Percentiles rank a stretch among this genome's conserved stretches.
phyloP scores from a whole-genome alignment of 2,113 vertebrate genomes.

The Oreochromis spilurus region DNA sequence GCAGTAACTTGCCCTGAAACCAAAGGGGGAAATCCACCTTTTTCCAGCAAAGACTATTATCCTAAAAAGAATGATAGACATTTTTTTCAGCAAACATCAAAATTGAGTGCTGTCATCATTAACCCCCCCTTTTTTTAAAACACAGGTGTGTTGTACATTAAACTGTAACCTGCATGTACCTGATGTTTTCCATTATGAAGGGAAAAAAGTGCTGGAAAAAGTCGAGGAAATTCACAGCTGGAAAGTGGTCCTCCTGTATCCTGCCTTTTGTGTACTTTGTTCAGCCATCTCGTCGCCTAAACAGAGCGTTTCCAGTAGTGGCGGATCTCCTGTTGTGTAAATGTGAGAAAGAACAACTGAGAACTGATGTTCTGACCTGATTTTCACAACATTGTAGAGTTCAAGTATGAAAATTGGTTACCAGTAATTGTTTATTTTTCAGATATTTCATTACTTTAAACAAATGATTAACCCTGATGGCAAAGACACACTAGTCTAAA shows the following conservation, averaged over 20 bases:
- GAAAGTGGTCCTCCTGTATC: background rate
- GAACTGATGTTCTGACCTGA: background rate
- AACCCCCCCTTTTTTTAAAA: background rate
- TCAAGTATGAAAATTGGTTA: background rate
- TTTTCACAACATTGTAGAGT: background rate
- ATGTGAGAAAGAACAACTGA: background rate
- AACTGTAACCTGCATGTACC: background rate
- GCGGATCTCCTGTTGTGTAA: accelerated
- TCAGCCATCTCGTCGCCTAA: background rate
- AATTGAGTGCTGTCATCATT: background rate
- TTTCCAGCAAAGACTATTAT: background rate
- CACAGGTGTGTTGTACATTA: background rate
- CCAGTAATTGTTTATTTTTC: background rate
- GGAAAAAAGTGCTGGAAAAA: background rate
- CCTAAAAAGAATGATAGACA: background rate
- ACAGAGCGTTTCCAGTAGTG: background rate
- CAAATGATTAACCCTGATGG: background rate
- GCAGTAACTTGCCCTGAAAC: background rate
- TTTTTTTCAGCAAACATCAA: accelerated
- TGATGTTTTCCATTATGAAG: background rate
- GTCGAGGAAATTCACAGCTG: background rate
- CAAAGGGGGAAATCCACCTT: background rate
- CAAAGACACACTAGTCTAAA: background rate
- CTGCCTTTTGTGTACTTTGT: background rate
- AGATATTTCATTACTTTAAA: background rate